Evolutionary conservation across 2,113 vertebrate genomes (phyloP), one percentile per base, ranked within the genome.

Genomic region (Silurus meridionalis): DNA sequence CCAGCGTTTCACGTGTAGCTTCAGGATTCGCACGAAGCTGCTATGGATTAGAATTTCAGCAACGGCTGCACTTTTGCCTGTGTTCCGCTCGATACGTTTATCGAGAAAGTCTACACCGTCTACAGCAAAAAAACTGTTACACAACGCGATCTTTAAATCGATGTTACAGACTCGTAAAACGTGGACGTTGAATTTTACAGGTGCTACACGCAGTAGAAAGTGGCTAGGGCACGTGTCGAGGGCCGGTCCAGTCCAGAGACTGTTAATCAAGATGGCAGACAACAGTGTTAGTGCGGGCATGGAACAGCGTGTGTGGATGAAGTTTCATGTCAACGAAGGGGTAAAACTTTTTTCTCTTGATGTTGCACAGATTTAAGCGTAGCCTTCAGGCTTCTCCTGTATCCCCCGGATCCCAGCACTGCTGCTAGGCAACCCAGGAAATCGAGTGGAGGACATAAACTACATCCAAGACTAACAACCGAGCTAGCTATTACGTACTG

Each of bases 11-110:
- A 37, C 25, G 63, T 13, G 28, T 64, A 78, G 58, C 58, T 28
- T 61, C 23, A 14, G 52, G 23, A 48, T 83, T 69, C 25, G 21
- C 66, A 37, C 52, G 37, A 46, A 72, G 52, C 37, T 25, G 37
- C 37, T 67, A 57, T 19, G 83, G 74, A 50, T 85, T 53, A 85
- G 23, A 28, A 52, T n/a, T 48, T 63, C 37, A 74, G 21, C 83
- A 72, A 37, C 5, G 8, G 37, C 63, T 64, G 60, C 61, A n/a
- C 21, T 64, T n/a, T 25, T 25, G 13, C 6, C 28, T 5, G 5
- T 14, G 14, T 37, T 37, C 28, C 2, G 28, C 7, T 15, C 66
- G 13, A 17, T 14, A 69, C 13, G 25, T 66, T 25, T 25, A 25
- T 66, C 64, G 3, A 66, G 3, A 66, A 66, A 66, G n/a, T 25